Evolutionary conservation across 37 sponge, comb jelly and placozoan species (phyloP), one percentile per base, ranked within the genome.

Genomic region (Axinella damicornis): DNA sequence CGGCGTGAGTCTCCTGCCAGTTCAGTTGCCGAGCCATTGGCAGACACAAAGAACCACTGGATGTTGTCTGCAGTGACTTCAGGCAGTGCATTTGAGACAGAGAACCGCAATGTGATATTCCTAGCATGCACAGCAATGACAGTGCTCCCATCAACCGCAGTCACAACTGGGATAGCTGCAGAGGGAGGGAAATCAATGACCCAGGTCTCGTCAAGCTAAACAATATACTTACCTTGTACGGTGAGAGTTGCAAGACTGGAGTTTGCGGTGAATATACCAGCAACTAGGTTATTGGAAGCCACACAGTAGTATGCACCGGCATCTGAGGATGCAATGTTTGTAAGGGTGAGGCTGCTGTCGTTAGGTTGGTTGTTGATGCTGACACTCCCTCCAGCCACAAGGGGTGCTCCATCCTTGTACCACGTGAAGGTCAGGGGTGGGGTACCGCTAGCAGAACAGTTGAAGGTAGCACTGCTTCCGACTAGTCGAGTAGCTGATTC

Each of bases 301-400:
- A 53, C 0, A n/a, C 83, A 83, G 41, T 19, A 35, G 27, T 73
- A 83, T 24, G 15, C 31, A 2, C 60, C 73, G 63, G 61, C 34
- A 56, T 83, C 83, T 1, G 83, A 61, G 60, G 60, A 22, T n/a
- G 34, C 54, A 53, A 83, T 63, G 37, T 54, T 57, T 24, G 57
- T 39, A 21, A 83, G 53, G 64, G 33, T 5, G 28, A 83, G 58
- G 22, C 19, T 60, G 24, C 35, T 65, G 13, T 57, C 57, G 0
- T n/a, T 69, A 37, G 53, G 52, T n/a, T 55, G 35, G 28, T 71
- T 46, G 56, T 6, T 30, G 20, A 34, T 27, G 22, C 32, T 70
- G 22, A 30, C 39, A 41, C 5, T 24, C 2, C 53, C 54, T 53
- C 74, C 74, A 52, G 24, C 53, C n/a, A 69, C 34, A 31, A 69